These are phyloP conservation scores for Eupelmus urozonus DNA, from an alignment of 2,888 invertebrate species.

Conservation along the genomic window DNA sequence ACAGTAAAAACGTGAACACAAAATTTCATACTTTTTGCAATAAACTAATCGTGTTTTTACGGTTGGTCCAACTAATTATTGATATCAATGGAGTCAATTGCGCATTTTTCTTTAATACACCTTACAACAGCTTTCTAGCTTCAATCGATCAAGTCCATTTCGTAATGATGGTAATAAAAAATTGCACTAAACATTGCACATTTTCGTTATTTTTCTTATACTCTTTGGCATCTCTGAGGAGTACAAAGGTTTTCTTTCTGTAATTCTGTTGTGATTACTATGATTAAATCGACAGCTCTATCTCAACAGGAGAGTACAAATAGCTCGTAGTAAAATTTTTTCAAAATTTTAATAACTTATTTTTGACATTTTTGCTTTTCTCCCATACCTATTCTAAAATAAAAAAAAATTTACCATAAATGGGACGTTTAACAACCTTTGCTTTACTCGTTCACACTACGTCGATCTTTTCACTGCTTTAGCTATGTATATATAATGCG, in stretches of 20 bases:
- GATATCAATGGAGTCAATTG: slow-evolving; percentile 26
- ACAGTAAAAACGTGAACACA: slow-evolving; percentile 3
- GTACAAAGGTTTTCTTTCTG: slow-evolving; percentile 48
- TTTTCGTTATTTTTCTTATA: slow-evolving; percentile 57
- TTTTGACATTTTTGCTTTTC: slow-evolving; percentile 43
- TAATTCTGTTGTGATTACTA: background rate
- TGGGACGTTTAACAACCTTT: slow-evolving; percentile 14
- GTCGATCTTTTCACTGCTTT: slow-evolving; percentile 34
- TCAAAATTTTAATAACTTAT: slow-evolving; percentile 28
- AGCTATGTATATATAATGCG: slow-evolving; percentile 19
- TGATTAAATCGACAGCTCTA: slow-evolving; percentile 31
- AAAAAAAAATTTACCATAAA: slow-evolving; percentile 2
- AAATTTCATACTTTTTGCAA: slow-evolving; percentile 18
- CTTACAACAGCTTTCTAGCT: background rate
- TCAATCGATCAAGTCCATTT: slow-evolving; percentile 52
- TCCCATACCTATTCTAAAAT: too few relatives aligned
- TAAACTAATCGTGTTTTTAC: slow-evolving; percentile 39
- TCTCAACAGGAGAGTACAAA: slow-evolving; percentile 50
- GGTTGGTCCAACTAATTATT: slow-evolving; percentile 45
- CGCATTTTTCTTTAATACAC: background rate
- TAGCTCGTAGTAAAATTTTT: slow-evolving; percentile 41
- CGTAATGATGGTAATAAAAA: slow-evolving; percentile 59
- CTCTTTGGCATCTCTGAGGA: slow-evolving; percentile 73
- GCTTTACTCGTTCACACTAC: slow-evolving; percentile 1
- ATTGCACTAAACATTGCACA: slow-evolving; percentile 73